Percentiles rank a stretch among this genome's conserved stretches.
These are phyloP conservation scores for Ephydatia muelleri DNA, from an alignment of 37 sponge, comb jelly and placozoan genomes.

Conservation along the genomic window DNA sequence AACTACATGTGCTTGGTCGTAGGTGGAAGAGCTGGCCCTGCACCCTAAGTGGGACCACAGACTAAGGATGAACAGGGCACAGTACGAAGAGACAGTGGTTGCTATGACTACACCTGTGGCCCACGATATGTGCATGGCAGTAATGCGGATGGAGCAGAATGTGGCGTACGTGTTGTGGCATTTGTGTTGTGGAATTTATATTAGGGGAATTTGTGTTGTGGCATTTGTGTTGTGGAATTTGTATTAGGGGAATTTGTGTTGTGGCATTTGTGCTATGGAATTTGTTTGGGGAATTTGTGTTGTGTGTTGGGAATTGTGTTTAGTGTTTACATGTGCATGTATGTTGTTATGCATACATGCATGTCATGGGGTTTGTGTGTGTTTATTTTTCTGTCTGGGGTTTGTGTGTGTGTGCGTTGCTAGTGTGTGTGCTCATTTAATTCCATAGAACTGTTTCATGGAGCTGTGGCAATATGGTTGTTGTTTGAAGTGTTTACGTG, in stretches of 20 bases:
- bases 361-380: neutral
- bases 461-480: no score
- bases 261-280: no score
- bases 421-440: neutral
- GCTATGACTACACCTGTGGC: slow-evolving; percentile 35
- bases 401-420: slow-evolving; percentile 19
- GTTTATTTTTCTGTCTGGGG: neutral
- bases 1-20: no score
- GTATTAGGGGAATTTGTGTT: no score
- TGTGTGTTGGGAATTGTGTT: no score
- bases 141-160: slow-evolving; percentile 69
- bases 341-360: neutral
- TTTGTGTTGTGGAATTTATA: neutral
- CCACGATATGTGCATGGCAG: slow-evolving; percentile 40
- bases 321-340: neutral
- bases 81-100: slow-evolving; percentile 22
- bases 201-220: no score
- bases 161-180: slow-evolving; percentile 42
- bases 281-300: no score
- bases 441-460: no score
- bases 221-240: no score
- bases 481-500: no score
- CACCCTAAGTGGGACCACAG: slow-evolving; percentile 35
- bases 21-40: slow-evolving; percentile 67
- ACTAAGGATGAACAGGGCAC: slow-evolving; percentile 48